Evolutionary conservation across 2,797 vertebrate species (phyloP).

Genomic region (Spinus olivaceus): DNA sequence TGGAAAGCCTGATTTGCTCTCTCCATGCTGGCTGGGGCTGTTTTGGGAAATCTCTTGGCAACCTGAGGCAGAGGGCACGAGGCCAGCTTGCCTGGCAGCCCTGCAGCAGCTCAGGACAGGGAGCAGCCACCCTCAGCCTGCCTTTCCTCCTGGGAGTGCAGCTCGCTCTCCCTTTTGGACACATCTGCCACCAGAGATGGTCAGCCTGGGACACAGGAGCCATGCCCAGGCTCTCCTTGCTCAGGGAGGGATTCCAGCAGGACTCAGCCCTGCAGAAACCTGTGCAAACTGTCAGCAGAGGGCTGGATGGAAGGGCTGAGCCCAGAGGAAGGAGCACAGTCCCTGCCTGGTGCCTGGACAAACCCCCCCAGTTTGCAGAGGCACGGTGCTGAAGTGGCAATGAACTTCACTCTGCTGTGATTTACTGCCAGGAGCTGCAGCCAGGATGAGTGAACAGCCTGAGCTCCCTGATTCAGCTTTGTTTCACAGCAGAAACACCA

Average conservation of each 20-base stretch:
- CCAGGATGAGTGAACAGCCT: not conserved
- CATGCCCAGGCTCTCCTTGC: not conserved
- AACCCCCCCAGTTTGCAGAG: not conserved
- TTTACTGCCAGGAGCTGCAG: not conserved
- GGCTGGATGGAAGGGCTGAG: not conserved
- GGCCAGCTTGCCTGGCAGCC: not conserved
- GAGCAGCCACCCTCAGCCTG: not conserved
- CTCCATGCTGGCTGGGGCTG: not conserved
- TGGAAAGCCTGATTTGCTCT: not conserved
- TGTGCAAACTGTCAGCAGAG: not conserved
- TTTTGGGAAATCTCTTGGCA: conserved; percentile 13
- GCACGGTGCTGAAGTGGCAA: not conserved
- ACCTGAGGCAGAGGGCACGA: not conserved
- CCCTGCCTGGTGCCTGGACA: not conserved
- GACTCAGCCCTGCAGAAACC: not conserved
- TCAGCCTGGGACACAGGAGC: not conserved
- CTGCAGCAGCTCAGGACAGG: not conserved
- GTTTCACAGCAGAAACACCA: not conserved
- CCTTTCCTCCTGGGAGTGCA: not conserved
- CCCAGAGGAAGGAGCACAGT: not conserved
- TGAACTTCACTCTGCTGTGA: not conserved
- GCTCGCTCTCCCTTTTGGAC: not conserved
- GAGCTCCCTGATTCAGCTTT: not conserved
- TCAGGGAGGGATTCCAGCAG: not conserved
- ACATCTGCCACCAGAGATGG: not conserved